Evolutionary conservation across 2,797 vertebrate species (phyloP), one percentile per base, ranked within the genome.

Genomic region (Apogon talboti): DNA sequence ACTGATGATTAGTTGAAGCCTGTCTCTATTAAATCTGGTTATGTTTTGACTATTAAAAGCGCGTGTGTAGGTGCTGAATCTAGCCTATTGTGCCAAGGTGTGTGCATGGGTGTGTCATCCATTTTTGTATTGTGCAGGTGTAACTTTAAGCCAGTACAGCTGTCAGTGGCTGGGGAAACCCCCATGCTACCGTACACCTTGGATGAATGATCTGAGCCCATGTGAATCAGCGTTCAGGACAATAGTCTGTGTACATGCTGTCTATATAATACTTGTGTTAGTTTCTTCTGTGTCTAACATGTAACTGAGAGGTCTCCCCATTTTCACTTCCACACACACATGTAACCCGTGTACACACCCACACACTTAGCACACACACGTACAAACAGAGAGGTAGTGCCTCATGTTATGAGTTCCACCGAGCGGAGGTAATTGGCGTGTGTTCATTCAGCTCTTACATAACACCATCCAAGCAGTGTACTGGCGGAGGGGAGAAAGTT

Each of bases 381-480:
- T 37, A 48, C 63, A 57, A 30, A 70, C 48, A 49, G 55, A 50
- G 56, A 71, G 54, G 46, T 60, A 71, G 42, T 3, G 48, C 69
- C 61, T 80, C 79, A 76, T 85, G 76, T 88, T 88, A 77, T 79
- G 73, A 81, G 82, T 85, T 76, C 70, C 38, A 72, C 78, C 6
- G 67, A 85, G 89, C 80, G 16, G 71, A 85, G 87, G 83, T 87
- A 88, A 91, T 91, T 57, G 45, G 79, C 84, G 85, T 85, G 79
- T 85, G 71, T 83, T 76, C 71, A 74, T 77, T 85, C 73, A 35
- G 62, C 81, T 81, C 79, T 92, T 92, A 75, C 84, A 84, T 92
- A 92, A 93, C 72, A 40, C 69, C 68, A 66, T 83, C 79, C 63
- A 76, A 69, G 78, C 81, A 66, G 69, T 70, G 55, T 24, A 68